Base-by-base conservation (phyloP, 2,888 invertebrate species). In the Sinelater perroti region DNA sequence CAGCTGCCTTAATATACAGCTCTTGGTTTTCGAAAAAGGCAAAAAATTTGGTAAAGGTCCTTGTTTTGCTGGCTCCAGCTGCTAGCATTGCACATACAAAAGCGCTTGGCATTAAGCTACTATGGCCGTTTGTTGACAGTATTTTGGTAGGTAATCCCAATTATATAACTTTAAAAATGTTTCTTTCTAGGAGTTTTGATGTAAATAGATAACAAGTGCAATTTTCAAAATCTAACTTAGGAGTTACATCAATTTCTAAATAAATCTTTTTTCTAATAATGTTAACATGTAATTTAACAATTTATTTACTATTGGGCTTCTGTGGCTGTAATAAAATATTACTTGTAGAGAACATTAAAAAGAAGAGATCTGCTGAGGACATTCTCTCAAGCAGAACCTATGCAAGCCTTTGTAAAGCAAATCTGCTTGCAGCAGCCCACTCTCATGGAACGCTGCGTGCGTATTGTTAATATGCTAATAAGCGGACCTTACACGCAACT, bases 11-110 rank as follows among this genome's bases (percentile, higher is more conserved):
- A 67, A 88, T 87, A 30, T 82, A 90, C 74, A 82, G 88, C 36
- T 85, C 88, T 1, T 83, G 85, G 18, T 82, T 84, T 68, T 86
- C 89, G 0, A 83, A 87, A 57, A 87, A 89, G 67, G 88, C 90
- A 56, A 82, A 84, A 35, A 82, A 85, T 44, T 79, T 89, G 17
- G 79, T 84, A 57, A 85, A 85, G 0, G 85, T 87, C 62, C 85
- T 87, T 63, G 69, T 77, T 2, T 81, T 87, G 13, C 75, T 89
- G 42, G 89, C 88, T 0, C 90, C 90, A 0, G 85, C 90, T 0
- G 85, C 85, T 0, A 86, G 79, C 64, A 80, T 88, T 74, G 46
- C 61, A 1, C 69, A 73, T 52, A 77, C 89, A 56, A 82, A 81
- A 64, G 87, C 87, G 56, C 86, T 89, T 0, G 76, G 90, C 14